phyloP scores from a whole-genome alignment of 2,113 vertebrate species.

The Myiagra hebetior region DNA sequence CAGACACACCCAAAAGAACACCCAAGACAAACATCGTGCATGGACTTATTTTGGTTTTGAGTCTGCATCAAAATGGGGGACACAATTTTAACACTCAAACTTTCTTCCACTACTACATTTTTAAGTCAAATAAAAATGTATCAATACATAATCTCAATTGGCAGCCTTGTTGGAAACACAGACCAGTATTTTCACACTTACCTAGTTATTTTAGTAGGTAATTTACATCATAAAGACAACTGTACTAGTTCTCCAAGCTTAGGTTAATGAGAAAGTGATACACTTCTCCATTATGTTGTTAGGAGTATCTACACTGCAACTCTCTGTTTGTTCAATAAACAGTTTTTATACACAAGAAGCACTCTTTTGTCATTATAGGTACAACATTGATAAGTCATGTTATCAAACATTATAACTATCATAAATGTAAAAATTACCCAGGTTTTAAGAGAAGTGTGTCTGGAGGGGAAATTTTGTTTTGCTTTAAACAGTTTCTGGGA shows the following conservation, averaged over 20 bases:
- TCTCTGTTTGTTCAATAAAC: background rate
- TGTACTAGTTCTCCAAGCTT: background rate
- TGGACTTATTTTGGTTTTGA: background rate
- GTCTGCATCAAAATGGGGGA: background rate
- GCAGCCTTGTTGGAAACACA: background rate
- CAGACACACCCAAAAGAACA: background rate
- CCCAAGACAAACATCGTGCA: background rate
- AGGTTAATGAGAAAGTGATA: background rate
- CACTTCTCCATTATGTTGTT: background rate
- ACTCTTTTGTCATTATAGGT: background rate
- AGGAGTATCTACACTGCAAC: background rate
- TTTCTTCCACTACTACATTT: background rate
- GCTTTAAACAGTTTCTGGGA: background rate
- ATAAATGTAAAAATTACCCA: background rate
- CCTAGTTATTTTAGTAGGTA: background rate
- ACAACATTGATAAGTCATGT: background rate
- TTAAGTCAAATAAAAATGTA: background rate
- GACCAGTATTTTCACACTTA: background rate
- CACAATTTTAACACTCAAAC: background rate
- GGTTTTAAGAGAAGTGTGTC: background rate
- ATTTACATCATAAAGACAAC: background rate
- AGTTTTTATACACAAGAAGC: background rate
- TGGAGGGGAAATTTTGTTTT: background rate
- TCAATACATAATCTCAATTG: background rate
- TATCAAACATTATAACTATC: background rate